Percentiles rank a stretch among this genome's conserved stretches.
Conservation (phyloP, 2,113 vertebrate species). For the Atrichornis clamosus region DNA sequence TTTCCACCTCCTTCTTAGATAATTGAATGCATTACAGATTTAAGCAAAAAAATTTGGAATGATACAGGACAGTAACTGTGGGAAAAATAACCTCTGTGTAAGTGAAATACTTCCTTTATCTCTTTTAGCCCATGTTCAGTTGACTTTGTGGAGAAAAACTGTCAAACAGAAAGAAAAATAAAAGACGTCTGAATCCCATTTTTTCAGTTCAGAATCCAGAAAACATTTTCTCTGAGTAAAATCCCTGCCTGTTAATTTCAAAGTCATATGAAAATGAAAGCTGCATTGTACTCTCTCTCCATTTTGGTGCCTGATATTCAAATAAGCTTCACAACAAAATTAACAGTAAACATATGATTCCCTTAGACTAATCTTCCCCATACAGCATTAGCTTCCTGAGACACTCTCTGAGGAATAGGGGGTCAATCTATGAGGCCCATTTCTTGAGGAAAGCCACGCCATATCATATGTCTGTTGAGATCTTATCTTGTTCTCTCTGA, state of each 20-base stretch:
- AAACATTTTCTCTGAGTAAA: background rate
- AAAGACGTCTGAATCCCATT: background rate
- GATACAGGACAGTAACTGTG: background rate
- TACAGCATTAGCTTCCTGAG: background rate
- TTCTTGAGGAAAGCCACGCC: background rate
- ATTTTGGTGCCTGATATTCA: background rate
- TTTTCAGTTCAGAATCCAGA: background rate
- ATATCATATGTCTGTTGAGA: accelerated
- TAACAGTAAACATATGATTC: background rate
- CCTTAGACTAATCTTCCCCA: background rate
- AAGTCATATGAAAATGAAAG: accelerated
- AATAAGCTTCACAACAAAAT: background rate
- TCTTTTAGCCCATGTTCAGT: background rate
- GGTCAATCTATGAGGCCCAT: background rate
- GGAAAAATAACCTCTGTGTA: background rate
- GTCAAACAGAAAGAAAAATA: background rate
- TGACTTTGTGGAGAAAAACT: background rate
- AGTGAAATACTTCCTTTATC: background rate
- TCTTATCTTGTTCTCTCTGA: background rate
- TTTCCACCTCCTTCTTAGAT: conserved; percentile 2
- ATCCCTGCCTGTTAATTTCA: background rate
- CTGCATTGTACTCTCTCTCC: background rate
- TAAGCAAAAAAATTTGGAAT: background rate
- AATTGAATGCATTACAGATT: background rate
- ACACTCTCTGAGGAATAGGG: background rate